A percentile compares a stretch with the other conserved stretches of the same genome.
phyloP scores from a whole-genome alignment of 1,140 invertebrate species.

The Chironomus striatipennis region DNA sequence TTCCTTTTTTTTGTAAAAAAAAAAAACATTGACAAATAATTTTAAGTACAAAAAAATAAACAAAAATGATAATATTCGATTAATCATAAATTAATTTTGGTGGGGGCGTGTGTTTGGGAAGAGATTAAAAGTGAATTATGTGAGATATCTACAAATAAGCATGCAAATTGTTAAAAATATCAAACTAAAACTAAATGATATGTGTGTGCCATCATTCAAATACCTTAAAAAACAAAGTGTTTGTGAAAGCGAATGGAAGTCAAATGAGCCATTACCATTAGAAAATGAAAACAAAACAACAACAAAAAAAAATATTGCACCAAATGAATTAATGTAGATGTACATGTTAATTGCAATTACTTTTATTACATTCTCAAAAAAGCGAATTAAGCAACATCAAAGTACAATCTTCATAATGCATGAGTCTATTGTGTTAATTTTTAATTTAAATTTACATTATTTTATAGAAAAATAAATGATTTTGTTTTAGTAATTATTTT shows the following conservation, averaged over 20 bases:
- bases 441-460: neutral
- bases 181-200: neutral
- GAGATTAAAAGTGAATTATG: neutral
- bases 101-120: neutral
- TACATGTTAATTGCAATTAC: no score
- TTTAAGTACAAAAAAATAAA: constrained; percentile 15
- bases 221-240: no score
- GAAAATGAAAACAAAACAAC: no score
- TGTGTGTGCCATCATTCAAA: no score
- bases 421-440: neutral
- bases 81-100: neutral
- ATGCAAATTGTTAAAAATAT: neutral
- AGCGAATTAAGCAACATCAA: constrained; percentile 1
- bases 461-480: neutral
- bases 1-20: constrained; percentile 5
- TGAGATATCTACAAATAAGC: neutral
- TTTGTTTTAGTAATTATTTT: neutral
- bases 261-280: neutral
- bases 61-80: neutral
- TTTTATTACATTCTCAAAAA: neutral
- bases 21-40: neutral
- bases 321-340: neutral
- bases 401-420: neutral
- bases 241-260: no score
- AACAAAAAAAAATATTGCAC: constrained; percentile 7